Base-by-base conservation (phyloP, 2,888 invertebrate genomes). In the Drosophila emarginata region DNA sequence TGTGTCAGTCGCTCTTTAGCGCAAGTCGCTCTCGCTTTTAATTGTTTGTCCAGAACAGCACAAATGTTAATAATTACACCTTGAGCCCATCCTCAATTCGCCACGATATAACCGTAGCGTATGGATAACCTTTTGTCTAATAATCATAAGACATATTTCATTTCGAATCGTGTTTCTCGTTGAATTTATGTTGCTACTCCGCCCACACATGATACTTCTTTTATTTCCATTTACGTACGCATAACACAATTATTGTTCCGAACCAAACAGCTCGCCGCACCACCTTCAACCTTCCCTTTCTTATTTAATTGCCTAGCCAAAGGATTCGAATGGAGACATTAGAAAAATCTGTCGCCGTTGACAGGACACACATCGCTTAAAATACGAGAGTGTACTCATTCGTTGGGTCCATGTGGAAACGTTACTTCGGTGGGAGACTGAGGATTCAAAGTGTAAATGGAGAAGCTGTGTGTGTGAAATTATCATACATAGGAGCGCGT, bases 291-390 rank as follows among this genome's bases (percentile, higher is more conserved):
- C 51, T 60, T 11, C 40, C 40, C 72, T 58, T 39, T 62, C 63
- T 52, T 71, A 86, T 82, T 87, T 82, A 86, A 89, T 88, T 89
- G 84, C 87, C 74, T 70, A 74, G 77, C 82, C 79, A 83, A 88
- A 83, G 84, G 84, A 74, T 84, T 79, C 79, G 71, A 83, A 89
- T 89, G 89, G 87, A 89, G 89, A 89, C 89, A 89, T 90, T 89
- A 89, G 82, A 88, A 89, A 89, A 89, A 89, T 89, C 78, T 89
- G 90, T 89, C 77, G 80, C 80, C 78, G 70, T 62, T 77, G 68
- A 77, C 79, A 80, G 74, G 71, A 77, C 77, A 73, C 86, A 84
- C 77, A 77, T 70, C 77, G 79, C 52, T 40, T 74, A 80, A 84
- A 80, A 72, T 85, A 62, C 57, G 69, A 73, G 67, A 61, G 64